phyloP scores from a whole-genome alignment of 2,113 vertebrate genomes.

The Phycodurus eques region DNA sequence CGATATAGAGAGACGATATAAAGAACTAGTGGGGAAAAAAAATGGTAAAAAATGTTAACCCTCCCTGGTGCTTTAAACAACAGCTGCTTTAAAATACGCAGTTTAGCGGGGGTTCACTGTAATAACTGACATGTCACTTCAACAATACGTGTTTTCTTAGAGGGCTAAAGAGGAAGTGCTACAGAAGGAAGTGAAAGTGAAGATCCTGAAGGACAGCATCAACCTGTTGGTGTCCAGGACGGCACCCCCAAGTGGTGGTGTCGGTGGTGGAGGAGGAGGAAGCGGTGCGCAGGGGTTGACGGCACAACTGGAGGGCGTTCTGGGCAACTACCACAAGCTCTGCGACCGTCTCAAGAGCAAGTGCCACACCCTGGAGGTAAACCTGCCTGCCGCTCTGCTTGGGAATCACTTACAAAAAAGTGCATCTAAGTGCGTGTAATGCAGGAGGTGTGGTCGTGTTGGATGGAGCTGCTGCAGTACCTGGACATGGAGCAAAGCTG shows the following conservation, averaged over 20 bases:
- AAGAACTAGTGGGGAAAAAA: too few species aligned
- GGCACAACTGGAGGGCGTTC: constrained; percentile 78
- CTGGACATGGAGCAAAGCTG: constrained; percentile 88
- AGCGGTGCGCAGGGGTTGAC: constrained; percentile 79
- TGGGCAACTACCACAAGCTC: constrained; percentile 91
- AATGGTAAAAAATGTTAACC: too few species aligned
- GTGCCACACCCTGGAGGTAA: constrained; percentile 93
- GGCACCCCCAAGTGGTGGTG: constrained; percentile 68
- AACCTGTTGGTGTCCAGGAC: constrained; percentile 79
- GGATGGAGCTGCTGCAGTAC: constrained; percentile 95
- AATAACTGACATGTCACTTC: background rate
- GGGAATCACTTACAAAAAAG: background rate
- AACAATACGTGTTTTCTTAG: constrained; percentile 52
- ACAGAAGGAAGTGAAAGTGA: constrained; percentile 97
- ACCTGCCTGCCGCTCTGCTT: background rate
- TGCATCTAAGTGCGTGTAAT: background rate
- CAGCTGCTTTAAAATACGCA: too few species aligned
- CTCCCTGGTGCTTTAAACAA: too few species aligned
- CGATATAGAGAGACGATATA: too few species aligned
- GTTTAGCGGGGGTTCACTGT: background rate
- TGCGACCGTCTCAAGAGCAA: constrained; percentile 95
- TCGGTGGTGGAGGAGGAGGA: background rate
- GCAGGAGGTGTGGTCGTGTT: constrained; percentile 98
- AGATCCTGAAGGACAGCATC: constrained; percentile 97
- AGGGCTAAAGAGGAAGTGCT: constrained; percentile 95